Base-by-base conservation (phyloP, 1,140 invertebrate species). In the Mesaphorura yosii region DNA sequence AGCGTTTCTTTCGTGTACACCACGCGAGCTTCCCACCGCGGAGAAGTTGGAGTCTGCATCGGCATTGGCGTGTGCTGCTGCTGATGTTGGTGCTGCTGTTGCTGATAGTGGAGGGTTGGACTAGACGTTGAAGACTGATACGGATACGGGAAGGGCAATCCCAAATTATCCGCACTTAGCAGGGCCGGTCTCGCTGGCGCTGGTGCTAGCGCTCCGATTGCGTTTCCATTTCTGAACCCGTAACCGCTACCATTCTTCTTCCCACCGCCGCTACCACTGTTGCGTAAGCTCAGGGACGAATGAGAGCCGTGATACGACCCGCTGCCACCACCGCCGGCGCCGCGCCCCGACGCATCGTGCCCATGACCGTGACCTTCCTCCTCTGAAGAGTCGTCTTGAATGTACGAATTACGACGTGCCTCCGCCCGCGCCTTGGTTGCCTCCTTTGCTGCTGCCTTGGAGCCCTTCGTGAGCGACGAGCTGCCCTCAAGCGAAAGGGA, bases 11-110 rank as follows among this genome's bases (percentile, higher is more conserved):
- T 47, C n/a, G 51, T 47, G 50, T 63, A 63, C 20, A 63, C 48
- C 31, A 63, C 41, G 31, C 57, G 34, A 3, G 61, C 61, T 44
- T 63, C 61, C 57, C 57, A 63, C 26, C 52, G n/a, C 19, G 57
- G 60, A 2, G 55, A 58, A 7, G 38, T 29, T n/a, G 53, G 54
- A 41, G 57, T 46, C 7, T 27, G 27, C 10, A 50, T 50, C 42
- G 20, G 22, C 51, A 34, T 17, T 15, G 20, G 31, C 52, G 29
- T n/a, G n/a, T n/a, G n/a, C n/a, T n/a, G n/a, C n/a, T n/a, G n/a
- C n/a, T n/a, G n/a, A 38, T 46, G 26, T 31, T 27, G 34, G 47
- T 48, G 23, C 25, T 51, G 25, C 42, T 23, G 6, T 26, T 29
- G n/a, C 25, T 51, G 26, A 17, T n/a, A n/a, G n/a, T 25, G n/a